Base-by-base conservation (phyloP, 2,888 invertebrate genomes). In the Drosophila longiperda region DNA sequence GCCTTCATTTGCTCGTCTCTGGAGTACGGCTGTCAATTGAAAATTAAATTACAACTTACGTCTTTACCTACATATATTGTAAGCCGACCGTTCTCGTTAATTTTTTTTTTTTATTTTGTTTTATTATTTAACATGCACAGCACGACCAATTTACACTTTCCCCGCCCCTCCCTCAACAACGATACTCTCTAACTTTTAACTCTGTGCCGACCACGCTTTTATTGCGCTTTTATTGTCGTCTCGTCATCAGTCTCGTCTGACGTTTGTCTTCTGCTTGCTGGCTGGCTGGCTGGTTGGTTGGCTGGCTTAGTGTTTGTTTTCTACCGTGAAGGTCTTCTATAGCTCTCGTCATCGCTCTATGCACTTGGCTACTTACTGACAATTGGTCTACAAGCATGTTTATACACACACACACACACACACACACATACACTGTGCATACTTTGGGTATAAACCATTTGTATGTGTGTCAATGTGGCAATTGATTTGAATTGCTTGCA, bases 401-500 rank as follows among this genome's bases (percentile, higher is more conserved):
- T 55, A 45, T 62, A 26, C 20, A 20, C 55, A 45, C 69, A 26
- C 20, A 20, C 55, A 49, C 33, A 36, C 40, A 45, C 40, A 50
- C 6, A 54, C 20, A 34, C 26, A 59, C n/a, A 49, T 23, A 29
- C 38, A 12, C 23, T 29, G 5, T 29, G 29, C 29, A 23, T 23
- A 45, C 45, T 45, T 45, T 45, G 23, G 49, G 54, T 52, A 68
- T 55, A 66, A 61, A 64, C 60, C 54, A 53, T 73, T 72, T 70
- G 64, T 74, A 75, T 82, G 73, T 86, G 80, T 86, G 85, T 86
- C 88, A 86, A 83, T 86, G 88, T 88, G 82, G 82, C 83, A 84
- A 86, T 83, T 86, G 88, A 88, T 83, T 86, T 67, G 67, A 54
- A 74, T 86, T 82, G 88, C 83, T 82, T 88, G 80, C 80, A 64